These are phyloP conservation scores for Sabellastarte sp. DNA, from an alignment of 2,888 invertebrate species.

Conservation along the genomic window DNA sequence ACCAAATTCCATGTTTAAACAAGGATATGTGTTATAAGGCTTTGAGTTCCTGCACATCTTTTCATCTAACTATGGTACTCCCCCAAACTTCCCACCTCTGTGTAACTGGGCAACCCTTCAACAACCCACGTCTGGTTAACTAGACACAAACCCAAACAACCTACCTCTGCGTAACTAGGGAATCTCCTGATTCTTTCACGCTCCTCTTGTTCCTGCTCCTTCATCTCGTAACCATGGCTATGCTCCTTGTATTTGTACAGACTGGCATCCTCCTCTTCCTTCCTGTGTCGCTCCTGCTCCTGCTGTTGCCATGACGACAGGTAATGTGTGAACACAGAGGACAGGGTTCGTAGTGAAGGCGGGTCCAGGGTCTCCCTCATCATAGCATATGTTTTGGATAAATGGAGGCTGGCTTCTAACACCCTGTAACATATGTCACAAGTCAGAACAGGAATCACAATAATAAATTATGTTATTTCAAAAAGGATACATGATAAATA, in stretches of 20 bases:
- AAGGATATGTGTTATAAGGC: too few species aligned
- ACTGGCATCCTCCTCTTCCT: slow-evolving; percentile 74
- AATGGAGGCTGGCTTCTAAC: slow-evolving; percentile 67
- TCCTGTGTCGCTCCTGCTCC: slow-evolving; percentile 69
- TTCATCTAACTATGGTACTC: too few species aligned
- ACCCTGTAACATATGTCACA: slow-evolving; percentile 32
- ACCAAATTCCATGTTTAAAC: too few species aligned
- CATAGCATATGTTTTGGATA: slow-evolving; percentile 70
- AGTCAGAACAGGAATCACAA: neutral
- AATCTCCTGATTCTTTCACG: slow-evolving; percentile 53
- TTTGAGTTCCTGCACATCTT: too few species aligned
- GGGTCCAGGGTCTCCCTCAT: slow-evolving; percentile 55
- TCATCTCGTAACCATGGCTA: slow-evolving; percentile 51
- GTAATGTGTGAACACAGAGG: slow-evolving; percentile 59
- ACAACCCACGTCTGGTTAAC: too few species aligned
- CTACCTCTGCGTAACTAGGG: slow-evolving; percentile 58
- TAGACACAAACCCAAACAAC: too few species aligned
- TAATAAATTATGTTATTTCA: neutral
- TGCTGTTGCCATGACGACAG: slow-evolving; percentile 76
- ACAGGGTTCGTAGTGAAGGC: slow-evolving; percentile 32
- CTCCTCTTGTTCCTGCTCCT: slow-evolving; percentile 56
- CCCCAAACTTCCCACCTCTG: too few species aligned
- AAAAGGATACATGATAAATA: neutral
- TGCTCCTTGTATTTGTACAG: slow-evolving; percentile 59
- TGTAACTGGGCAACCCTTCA: too few species aligned